phyloP scores from a whole-genome alignment of 2,113 vertebrate genomes.

The Mesembrinibis cayennensis region DNA sequence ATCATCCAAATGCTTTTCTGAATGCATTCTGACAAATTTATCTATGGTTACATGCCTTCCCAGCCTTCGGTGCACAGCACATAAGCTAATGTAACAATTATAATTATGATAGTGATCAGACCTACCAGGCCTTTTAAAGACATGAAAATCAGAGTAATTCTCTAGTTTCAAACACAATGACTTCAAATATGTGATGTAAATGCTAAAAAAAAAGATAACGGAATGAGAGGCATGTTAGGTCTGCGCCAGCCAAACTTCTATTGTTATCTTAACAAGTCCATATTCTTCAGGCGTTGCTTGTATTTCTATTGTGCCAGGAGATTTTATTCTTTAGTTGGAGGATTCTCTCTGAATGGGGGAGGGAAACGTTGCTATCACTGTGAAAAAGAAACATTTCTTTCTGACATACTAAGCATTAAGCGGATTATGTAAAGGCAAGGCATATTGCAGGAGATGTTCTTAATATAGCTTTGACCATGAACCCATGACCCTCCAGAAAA shows the following conservation, averaged over 20 bases:
- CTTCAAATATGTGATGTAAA: background rate
- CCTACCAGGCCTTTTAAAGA: background rate
- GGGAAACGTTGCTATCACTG: background rate
- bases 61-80: background rate
- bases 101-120: background rate
- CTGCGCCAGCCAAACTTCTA: background rate
- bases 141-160: background rate
- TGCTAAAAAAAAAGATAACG: background rate
- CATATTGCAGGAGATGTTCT: constrained; percentile 19
- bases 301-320: background rate
- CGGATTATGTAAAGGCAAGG: constrained; percentile 46
- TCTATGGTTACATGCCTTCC: background rate
- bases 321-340: background rate
- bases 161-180: background rate
- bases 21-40: background rate
- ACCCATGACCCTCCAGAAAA: constrained; percentile 22
- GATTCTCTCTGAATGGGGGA: background rate
- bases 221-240: background rate
- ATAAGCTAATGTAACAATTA: background rate
- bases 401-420: constrained; percentile 44
- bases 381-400: constrained; percentile 31
- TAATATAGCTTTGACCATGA: constrained; percentile 39
- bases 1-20: background rate
- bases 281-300: constrained; percentile 16
- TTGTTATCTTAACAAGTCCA: background rate